These are phyloP conservation scores for Aspidiotus rigidus DNA, from an alignment of 2,888 invertebrate species.

Conservation along the genomic window DNA sequence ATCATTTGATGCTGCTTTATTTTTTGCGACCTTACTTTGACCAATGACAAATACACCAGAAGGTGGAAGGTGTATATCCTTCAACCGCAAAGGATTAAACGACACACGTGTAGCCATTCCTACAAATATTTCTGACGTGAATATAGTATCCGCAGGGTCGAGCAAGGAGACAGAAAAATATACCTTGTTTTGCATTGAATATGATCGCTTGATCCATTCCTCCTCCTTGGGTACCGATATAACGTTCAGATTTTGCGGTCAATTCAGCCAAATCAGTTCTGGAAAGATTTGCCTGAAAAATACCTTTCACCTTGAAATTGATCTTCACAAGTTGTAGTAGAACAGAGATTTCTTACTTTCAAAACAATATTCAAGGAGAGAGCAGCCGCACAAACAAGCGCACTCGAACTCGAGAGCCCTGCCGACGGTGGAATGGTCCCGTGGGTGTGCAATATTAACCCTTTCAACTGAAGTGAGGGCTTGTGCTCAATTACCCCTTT, in stretches of 20 bases:
- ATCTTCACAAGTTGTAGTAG: not conserved
- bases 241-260: conserved; percentile 82
- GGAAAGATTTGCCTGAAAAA: conserved; percentile 43
- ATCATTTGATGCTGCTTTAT: conserved; percentile 87
- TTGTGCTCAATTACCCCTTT: conserved; percentile 69
- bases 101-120: conserved; percentile 85
- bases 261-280: conserved; percentile 66
- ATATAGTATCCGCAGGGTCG: not conserved
- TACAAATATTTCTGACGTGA: conserved; percentile 40
- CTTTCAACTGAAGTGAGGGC: conserved; percentile 34
- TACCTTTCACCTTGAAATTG: not conserved
- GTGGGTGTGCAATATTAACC: conserved; percentile 66
- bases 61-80: conserved; percentile 68
- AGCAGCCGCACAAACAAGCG: conserved; percentile 87
- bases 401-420: conserved; percentile 95
- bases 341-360: conserved; percentile 43
- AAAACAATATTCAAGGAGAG: conserved; percentile 63
- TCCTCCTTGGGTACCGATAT: conserved; percentile 95
- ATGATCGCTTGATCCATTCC: conserved; percentile 99
- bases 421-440: conserved; percentile 87
- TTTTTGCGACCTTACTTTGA: conserved; percentile 76
- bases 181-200: conserved; percentile 71
- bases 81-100: conserved; percentile 75
- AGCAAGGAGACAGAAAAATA: conserved; percentile 32
- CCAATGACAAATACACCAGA: conserved; percentile 86